A percentile compares a stretch with the other conserved stretches of the same genome.
Evolutionary conservation across 2,113 vertebrate genomes (phyloP).

Genomic region (western clawed frog (Xenopus tropicalis)): DNA sequence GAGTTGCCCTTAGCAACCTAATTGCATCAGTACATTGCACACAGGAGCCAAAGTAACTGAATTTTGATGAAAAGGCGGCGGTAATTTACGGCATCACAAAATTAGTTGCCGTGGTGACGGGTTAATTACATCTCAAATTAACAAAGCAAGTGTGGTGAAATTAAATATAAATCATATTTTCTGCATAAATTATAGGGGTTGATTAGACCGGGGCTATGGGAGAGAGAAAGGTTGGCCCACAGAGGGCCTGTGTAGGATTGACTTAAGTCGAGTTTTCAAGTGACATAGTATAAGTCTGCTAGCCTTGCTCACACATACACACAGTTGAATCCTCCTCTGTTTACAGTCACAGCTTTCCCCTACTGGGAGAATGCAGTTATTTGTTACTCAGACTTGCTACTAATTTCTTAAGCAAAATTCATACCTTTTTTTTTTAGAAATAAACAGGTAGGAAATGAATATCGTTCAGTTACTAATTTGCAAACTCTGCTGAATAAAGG

Average conservation of each 20-base stretch:
- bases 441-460: too few relatives aligned
- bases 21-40: constrained; percentile 99
- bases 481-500: too few relatives aligned
- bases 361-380: too few relatives aligned
- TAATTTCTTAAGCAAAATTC: too few relatives aligned
- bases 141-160: constrained; percentile 99
- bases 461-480: too few relatives aligned
- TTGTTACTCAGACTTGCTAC: too few relatives aligned
- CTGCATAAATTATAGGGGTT: constrained; percentile 99
- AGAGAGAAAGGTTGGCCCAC: constrained; percentile 98
- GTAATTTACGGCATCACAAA: constrained; percentile 99
- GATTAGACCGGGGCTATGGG: constrained; percentile 99
- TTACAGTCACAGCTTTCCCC: too few relatives aligned
- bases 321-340: constrained; percentile 15
- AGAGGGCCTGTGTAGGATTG: constrained; percentile 90
- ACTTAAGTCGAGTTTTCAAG: constrained; percentile 48
- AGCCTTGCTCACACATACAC: neutral
- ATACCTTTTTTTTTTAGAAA: too few relatives aligned
- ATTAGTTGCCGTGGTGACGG: constrained; percentile 99
- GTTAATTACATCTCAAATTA: constrained; percentile 99
- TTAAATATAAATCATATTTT: constrained; percentile 99
- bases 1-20: constrained; percentile 99
- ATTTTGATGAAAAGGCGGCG: constrained; percentile 99
- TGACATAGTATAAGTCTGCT: constrained; percentile 29
- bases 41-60: constrained; percentile 99